Conservation (phyloP, 2,888 invertebrate genomes). For the Pedicia rivosa region DNA sequence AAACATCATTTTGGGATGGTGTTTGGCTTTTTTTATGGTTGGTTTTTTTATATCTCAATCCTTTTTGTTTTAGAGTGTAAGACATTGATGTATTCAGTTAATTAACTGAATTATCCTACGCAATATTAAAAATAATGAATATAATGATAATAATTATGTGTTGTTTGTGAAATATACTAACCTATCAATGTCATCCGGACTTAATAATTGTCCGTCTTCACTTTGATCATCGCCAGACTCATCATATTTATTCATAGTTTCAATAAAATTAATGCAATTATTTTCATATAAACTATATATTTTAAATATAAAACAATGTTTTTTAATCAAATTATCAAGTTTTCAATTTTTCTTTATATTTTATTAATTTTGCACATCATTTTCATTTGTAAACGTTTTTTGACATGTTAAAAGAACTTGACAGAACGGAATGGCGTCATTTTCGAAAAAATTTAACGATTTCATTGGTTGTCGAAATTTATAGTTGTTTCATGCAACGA, state of each 20-base stretch:
- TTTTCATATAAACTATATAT: background rate
- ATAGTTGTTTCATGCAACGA: too few relatives aligned
- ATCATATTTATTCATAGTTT: conserved; percentile 15
- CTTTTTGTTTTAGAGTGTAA: too few relatives aligned
- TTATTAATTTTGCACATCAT: too few relatives aligned
- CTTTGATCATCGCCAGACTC: conserved; percentile 50
- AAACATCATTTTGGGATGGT: too few relatives aligned
- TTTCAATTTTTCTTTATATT: background rate
- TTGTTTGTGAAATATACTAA: conserved; percentile 24
- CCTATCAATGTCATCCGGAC: conserved; percentile 44
- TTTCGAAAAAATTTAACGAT: too few relatives aligned
- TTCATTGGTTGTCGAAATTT: too few relatives aligned
- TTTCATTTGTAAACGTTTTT: too few relatives aligned
- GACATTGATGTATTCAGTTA: conserved; percentile 10
- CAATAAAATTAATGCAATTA: background rate
- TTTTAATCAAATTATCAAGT: too few relatives aligned
- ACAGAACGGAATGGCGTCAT: too few relatives aligned
- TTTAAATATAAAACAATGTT: background rate
- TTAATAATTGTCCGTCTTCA: conserved; percentile 74
- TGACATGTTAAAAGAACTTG: too few relatives aligned
- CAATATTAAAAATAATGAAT: conserved; percentile 10
- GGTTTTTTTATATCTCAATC: too few relatives aligned
- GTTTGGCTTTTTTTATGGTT: too few relatives aligned
- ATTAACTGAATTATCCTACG: conserved; percentile 10
- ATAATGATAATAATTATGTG: conserved; percentile 1